Evolutionary conservation across 1,140 invertebrate genomes (phyloP).

Genomic region (Calliphora vicina): DNA sequence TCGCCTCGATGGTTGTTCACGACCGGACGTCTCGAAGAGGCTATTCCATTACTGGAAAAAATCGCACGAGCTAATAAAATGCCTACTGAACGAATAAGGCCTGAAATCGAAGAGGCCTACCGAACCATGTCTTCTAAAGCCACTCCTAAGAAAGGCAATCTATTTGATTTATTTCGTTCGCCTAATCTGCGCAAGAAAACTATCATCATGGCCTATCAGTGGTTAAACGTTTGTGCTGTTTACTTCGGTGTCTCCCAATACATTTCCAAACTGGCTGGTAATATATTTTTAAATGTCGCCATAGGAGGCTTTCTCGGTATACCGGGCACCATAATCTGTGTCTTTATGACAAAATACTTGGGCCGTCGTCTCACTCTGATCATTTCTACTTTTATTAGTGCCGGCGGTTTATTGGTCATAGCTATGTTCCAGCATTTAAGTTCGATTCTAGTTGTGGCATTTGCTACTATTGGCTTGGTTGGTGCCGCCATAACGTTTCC

Average conservation of each 20-base stretch:
- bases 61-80: slow-evolving; percentile 71
- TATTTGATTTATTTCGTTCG: slow-evolving; percentile 76
- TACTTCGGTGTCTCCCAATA: slow-evolving; percentile 81
- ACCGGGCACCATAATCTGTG: slow-evolving; percentile 74
- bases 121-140: slow-evolving; percentile 54
- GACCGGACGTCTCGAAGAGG: slow-evolving; percentile 72
- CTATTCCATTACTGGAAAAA: slow-evolving; percentile 72
- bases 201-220: slow-evolving; percentile 74
- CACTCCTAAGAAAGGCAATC: slow-evolving; percentile 65
- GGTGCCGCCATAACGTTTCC: slow-evolving; percentile 67
- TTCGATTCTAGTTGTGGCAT: slow-evolving; percentile 29
- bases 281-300: slow-evolving; percentile 78
- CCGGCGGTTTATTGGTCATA: slow-evolving; percentile 71
- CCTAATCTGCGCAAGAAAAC: slow-evolving; percentile 78
- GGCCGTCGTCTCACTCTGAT: slow-evolving; percentile 74
- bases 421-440: slow-evolving; percentile 63
- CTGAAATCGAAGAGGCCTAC: slow-evolving; percentile 62
- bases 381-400: slow-evolving; percentile 70
- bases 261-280: slow-evolving; percentile 73
- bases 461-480: slow-evolving; percentile 51
- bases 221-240: slow-evolving; percentile 77
- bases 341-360: slow-evolving; percentile 71
- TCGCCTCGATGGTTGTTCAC: slow-evolving; percentile 83
- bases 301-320: slow-evolving; percentile 74
- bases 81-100: slow-evolving; percentile 66